Evolutionary conservation across 2,888 invertebrate species (phyloP), one percentile per base, ranked within the genome.

Genomic region (Tupiocoris notatus): DNA sequence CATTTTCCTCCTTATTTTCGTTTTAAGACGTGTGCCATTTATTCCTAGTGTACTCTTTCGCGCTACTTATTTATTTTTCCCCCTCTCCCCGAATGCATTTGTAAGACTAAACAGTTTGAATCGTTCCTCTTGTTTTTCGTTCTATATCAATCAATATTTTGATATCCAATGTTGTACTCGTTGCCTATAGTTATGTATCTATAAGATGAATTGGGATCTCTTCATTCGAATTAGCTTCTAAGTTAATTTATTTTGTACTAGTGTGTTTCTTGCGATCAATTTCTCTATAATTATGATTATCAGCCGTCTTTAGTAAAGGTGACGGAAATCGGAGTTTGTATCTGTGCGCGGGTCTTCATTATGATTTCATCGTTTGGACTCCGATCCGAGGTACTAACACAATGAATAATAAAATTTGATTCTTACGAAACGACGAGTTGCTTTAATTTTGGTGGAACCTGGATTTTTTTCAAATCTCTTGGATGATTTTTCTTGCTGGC

Each of bases 11-110:
- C 3, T 59, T 20, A 59, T 70, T 70, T 70, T 54, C 7, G 12
- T 62, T 21, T 25, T 62, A 39, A n/a, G n/a, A 54, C 54, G 73
- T 73, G 73, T 73, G 73, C 73, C 73, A 73, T 73, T 62, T 62
- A 18, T 59, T 59, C 7, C 20, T 59, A 18, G 39, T n/a, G 58
- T 59, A 25, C 58, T 70, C 24, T 6, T 39, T 12, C 39, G 39
- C 6, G 39, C 39, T 39, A 39, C 39, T 39, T 24, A 59, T 70
- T 70, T 70, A 59, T 70, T 70, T 61, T 73, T 62, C 54, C 21
- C 54, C 25, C 57, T 25, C 67, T 17, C 17, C 58, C 56, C 58
- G 59, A 22, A 59, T 23, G 59, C 25, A 59, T 59, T 70, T 54
- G 70, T 59, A 70, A n/a, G 59, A 59, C 61, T 70, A 70, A 59